phyloP scores from a whole-genome alignment of 2,113 vertebrate genomes.

The Nanger granti region DNA sequence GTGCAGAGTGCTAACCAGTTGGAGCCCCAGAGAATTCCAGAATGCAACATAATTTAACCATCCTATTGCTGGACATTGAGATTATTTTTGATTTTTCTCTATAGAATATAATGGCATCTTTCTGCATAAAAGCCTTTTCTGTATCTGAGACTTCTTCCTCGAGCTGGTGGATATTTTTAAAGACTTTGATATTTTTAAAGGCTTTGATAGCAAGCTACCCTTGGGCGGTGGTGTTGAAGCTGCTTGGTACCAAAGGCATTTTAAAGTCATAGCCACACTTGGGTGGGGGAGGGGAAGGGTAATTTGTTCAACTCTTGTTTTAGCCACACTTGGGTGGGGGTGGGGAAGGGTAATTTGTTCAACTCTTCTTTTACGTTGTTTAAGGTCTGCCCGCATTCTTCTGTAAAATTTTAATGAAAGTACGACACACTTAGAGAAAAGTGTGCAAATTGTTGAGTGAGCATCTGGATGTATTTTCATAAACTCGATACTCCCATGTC shows the following conservation, averaged over 20 bases:
- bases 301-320: not conserved
- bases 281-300: not conserved
- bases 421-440: not conserved
- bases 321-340: not conserved
- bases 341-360: not conserved
- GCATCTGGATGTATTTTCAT: not conserved
- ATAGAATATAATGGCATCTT: not conserved
- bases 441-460: not conserved
- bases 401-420: not conserved
- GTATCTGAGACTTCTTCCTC: not conserved
- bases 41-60: not conserved
- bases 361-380: not conserved
- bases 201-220: not conserved
- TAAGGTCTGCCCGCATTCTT: not conserved
- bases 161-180: not conserved
- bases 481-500: not conserved
- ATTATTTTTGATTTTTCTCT: not conserved
- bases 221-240: not conserved
- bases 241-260: not conserved
- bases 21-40: not conserved
- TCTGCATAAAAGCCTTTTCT: not conserved
- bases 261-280: not conserved
- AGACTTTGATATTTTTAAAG: not conserved
- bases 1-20: not conserved
- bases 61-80: not conserved